These are phyloP conservation scores for Enteromius unitaeniatus DNA, from an alignment of 2,797 vertebrate species.

Conservation along the genomic window DNA sequence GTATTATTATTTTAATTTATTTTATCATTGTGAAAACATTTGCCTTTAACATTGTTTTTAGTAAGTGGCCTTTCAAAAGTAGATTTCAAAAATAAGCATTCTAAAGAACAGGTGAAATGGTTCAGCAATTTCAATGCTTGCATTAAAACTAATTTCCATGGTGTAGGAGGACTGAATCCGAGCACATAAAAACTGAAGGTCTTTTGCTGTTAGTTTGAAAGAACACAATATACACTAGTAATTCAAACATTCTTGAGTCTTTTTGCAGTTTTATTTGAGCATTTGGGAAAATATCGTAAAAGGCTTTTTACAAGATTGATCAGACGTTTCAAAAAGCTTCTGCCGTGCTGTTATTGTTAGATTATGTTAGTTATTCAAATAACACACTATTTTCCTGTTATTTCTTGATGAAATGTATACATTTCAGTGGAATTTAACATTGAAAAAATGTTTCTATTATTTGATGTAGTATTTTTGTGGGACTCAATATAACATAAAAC, in stretches of 20 bases:
- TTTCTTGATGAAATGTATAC: not conserved
- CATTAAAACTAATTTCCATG: not conserved
- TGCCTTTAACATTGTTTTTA: not conserved
- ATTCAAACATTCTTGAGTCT: conserved; percentile 16
- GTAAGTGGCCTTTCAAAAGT: conserved; percentile 23
- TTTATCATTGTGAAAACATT: conserved; percentile 5
- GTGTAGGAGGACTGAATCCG: not conserved
- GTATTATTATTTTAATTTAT: too few species aligned
- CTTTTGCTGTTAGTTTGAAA: conserved; percentile 12
- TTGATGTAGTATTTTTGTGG: not conserved
- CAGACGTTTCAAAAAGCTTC: not conserved
- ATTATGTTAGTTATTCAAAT: not conserved
- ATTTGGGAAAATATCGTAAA: not conserved
- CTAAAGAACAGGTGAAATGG: conserved; percentile 16
- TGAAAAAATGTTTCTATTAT: not conserved
- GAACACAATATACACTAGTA: not conserved
- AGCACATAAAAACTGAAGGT: conserved; percentile 22
- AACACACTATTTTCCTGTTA: not conserved
- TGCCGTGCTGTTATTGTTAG: not conserved
- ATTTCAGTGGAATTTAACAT: not conserved
- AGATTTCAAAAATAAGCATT: not conserved
- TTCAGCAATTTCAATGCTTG: conserved; percentile 17
- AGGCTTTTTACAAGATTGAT: not conserved
- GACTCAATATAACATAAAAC: not conserved
- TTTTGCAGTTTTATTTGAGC: conserved; percentile 23